Evolutionary conservation across 2,113 vertebrate species (phyloP).

Genomic region (Oryzias curvinotus): DNA sequence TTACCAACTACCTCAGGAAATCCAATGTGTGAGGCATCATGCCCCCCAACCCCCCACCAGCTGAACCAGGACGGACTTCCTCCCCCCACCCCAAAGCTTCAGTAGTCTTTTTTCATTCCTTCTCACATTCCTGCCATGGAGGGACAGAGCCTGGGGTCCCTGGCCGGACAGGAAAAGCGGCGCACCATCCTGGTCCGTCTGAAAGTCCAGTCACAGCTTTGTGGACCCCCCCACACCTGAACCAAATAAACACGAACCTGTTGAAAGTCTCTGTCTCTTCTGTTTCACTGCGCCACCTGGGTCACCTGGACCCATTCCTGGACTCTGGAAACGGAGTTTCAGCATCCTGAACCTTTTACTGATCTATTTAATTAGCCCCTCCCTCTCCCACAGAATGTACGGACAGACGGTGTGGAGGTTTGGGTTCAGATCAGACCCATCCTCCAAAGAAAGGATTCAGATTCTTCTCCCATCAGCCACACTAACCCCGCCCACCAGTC

Average conservation of each 20-base stretch:
- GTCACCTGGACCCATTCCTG: neutral
- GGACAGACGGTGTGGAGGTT: too few relatives aligned
- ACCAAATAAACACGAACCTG: slow-evolving; percentile 27
- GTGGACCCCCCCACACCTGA: slow-evolving; percentile 3
- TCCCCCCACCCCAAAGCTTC: neutral
- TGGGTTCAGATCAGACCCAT: too few relatives aligned
- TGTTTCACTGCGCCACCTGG: too few relatives aligned
- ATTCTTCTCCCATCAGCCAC: too few relatives aligned
- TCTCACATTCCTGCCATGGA: neutral
- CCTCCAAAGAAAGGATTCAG: too few relatives aligned
- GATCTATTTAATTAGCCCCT: too few relatives aligned
- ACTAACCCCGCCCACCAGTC: too few relatives aligned
- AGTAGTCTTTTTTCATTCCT: neutral
- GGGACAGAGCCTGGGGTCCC: neutral
- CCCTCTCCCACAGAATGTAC: too few relatives aligned
- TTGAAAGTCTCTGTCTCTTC: neutral
- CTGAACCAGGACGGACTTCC: neutral
- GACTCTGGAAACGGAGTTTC: too few relatives aligned
- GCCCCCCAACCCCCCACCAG: neutral
- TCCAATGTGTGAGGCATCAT: accelerated
- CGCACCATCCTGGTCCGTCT: too few relatives aligned
- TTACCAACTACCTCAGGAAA: accelerated
- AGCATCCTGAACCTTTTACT: too few relatives aligned
- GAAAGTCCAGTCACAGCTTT: slow-evolving; percentile 4
- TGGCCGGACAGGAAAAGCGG: too few relatives aligned